Conservation (phyloP, 2,797 vertebrate species). For the Trachops cirrhosus region DNA sequence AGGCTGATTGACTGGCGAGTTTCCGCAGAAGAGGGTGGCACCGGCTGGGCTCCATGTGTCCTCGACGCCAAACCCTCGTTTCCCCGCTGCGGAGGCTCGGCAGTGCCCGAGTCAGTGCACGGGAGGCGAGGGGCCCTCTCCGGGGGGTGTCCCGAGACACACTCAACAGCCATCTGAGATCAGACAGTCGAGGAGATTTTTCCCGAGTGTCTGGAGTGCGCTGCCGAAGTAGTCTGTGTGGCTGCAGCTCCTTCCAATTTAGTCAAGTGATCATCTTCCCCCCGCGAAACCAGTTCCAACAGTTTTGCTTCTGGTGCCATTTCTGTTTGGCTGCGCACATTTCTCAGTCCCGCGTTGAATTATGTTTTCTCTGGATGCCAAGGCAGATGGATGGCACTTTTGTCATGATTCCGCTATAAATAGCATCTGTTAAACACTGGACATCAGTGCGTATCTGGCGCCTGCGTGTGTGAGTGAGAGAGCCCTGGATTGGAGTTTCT, state of each 20-base stretch:
- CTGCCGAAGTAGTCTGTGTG: slow-evolving; percentile 23
- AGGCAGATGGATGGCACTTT: slow-evolving; percentile 69
- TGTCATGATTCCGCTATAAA: slow-evolving; percentile 65
- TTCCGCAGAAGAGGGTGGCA: too few species aligned
- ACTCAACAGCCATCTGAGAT: neutral
- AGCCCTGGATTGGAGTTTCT: neutral
- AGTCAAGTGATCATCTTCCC: neutral
- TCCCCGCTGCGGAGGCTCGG: neutral
- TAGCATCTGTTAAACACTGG: slow-evolving; percentile 66
- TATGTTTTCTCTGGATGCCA: slow-evolving; percentile 56
- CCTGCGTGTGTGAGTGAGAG: neutral
- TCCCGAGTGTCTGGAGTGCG: neutral
- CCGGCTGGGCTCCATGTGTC: neutral
- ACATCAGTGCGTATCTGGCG: slow-evolving; percentile 36
- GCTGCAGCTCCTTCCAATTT: neutral
- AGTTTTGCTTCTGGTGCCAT: slow-evolving; percentile 44
- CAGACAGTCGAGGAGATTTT: neutral
- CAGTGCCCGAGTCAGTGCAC: neutral
- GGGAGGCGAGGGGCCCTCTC: neutral
- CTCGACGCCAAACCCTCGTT: neutral
- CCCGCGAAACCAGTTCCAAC: neutral
- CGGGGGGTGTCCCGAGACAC: neutral
- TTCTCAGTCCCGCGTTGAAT: slow-evolving; percentile 35
- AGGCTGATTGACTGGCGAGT: neutral
- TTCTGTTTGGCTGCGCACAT: slow-evolving; percentile 22